These are phyloP conservation scores for Drosophila punjabiensis DNA, from an alignment of 1,140 invertebrate species.

Conservation along the genomic window DNA sequence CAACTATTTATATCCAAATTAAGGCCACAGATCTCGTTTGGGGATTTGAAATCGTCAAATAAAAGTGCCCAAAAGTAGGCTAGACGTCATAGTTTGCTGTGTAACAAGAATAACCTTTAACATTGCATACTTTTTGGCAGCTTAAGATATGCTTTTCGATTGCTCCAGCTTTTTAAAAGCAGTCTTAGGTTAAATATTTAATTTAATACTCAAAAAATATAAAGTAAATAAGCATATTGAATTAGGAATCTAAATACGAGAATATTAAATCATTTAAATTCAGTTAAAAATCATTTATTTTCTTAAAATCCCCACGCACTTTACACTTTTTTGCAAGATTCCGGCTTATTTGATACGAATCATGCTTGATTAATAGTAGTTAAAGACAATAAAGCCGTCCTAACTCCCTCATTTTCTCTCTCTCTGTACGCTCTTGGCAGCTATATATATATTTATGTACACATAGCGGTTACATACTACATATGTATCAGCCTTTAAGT, in stretches of 20 bases:
- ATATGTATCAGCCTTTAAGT: constrained; percentile 59
- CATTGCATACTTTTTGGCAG: background rate
- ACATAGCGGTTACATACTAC: constrained; percentile 39
- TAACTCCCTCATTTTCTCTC: background rate
- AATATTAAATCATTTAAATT: background rate
- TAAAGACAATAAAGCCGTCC: background rate
- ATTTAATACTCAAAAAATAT: background rate
- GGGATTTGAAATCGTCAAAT: background rate
- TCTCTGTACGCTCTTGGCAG: constrained; percentile 3
- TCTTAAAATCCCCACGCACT: background rate
- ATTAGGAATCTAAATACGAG: background rate
- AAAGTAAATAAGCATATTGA: background rate
- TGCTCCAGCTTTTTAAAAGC: background rate
- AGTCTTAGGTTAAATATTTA: background rate
- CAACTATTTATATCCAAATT: background rate
- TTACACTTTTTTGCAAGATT: too few relatives aligned
- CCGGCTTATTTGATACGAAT: constrained; percentile 1
- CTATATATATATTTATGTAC: constrained; percentile 21
- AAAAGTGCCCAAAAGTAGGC: background rate
- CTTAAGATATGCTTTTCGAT: background rate
- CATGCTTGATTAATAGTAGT: constrained; percentile 10
- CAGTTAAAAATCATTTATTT: background rate
- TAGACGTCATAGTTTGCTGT: background rate
- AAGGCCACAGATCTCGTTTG: background rate
- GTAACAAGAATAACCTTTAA: background rate